These are phyloP conservation scores for Neoscelio sp. DNA, from an alignment of 2,888 invertebrate species.

Conservation along the genomic window DNA sequence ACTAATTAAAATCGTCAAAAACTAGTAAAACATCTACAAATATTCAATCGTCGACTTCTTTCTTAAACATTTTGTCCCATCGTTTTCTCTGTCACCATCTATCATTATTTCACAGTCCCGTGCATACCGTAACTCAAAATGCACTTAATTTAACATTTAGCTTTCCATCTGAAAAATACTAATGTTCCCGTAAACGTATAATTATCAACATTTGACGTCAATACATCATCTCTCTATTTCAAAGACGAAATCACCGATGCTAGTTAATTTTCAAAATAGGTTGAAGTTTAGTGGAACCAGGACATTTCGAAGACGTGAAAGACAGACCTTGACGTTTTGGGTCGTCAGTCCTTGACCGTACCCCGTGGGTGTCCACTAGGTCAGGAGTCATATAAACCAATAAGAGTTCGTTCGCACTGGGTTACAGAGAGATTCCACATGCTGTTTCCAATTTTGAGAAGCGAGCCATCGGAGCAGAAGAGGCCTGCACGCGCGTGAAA, in stretches of 20 bases:
- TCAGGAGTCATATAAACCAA: constrained; percentile 54
- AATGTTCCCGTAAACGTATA: background rate
- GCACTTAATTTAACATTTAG: constrained; percentile 7
- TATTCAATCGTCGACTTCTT: no score
- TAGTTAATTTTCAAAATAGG: constrained; percentile 23
- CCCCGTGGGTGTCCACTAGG: constrained; percentile 69
- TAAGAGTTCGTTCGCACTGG: constrained; percentile 48
- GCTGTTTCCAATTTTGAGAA: constrained; percentile 57
- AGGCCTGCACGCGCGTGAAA: constrained; percentile 57
- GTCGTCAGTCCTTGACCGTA: constrained; percentile 49
- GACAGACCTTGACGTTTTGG: constrained; percentile 47
- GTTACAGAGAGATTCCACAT: constrained; percentile 49
- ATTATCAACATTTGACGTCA: constrained; percentile 13
- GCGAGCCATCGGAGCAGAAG: constrained; percentile 42
- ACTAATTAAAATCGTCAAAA: no score
- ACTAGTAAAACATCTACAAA: no score
- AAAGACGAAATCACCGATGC: constrained; percentile 3
- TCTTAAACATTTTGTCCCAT: background rate
- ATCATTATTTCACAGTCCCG: constrained; percentile 12
- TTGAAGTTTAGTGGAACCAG: background rate
- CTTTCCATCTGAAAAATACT: background rate
- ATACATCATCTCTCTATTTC: constrained; percentile 5
- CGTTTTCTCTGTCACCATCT: constrained; percentile 13
- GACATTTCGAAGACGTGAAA: constrained; percentile 16
- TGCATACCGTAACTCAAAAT: background rate